Percentiles rank a stretch among this genome's conserved stretches.
Evolutionary conservation across 1,140 invertebrate species (phyloP).

Genomic region (Lanistes nyassanus): DNA sequence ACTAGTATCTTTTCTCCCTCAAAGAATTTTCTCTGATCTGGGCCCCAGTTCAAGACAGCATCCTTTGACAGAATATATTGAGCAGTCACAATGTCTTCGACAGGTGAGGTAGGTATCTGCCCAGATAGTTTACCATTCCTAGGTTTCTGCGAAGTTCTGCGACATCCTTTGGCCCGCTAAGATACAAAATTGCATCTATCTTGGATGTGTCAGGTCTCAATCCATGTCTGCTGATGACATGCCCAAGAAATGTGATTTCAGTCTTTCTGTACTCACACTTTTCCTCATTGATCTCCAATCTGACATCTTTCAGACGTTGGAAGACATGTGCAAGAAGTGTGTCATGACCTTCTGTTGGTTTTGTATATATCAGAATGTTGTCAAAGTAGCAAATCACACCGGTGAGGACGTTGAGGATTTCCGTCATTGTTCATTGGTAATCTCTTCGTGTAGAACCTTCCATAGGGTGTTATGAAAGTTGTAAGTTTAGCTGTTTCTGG

Average conservation of each 20-base stretch:
- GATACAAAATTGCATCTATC: slow-evolving; percentile 2
- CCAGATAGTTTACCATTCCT: slow-evolving; percentile 25
- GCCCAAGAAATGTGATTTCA: slow-evolving; percentile 39
- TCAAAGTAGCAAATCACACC: slow-evolving; percentile 23
- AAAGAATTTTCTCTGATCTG: slow-evolving; percentile 15
- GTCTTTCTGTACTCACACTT: neutral
- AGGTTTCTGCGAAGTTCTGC: slow-evolving; percentile 11
- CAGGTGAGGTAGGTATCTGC: slow-evolving; percentile 24
- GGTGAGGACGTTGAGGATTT: neutral
- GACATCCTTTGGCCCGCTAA: neutral
- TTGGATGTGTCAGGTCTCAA: slow-evolving; percentile 35
- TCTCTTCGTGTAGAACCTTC: slow-evolving; percentile 33
- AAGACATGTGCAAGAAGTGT: too few species aligned
- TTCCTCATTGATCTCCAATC: slow-evolving; percentile 66
- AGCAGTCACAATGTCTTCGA: slow-evolving; percentile 13
- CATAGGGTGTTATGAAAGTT: slow-evolving; percentile 65
- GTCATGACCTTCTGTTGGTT: slow-evolving; percentile 3
- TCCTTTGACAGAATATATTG: slow-evolving; percentile 23
- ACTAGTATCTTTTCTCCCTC: too few species aligned
- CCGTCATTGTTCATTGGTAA: slow-evolving; percentile 11
- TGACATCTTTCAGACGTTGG: slow-evolving; percentile 3
- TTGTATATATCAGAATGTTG: slow-evolving; percentile 15
- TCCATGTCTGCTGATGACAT: slow-evolving; percentile 39
- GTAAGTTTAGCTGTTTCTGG: slow-evolving; percentile 27
- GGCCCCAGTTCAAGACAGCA: slow-evolving; percentile 30